Conservation (phyloP, 1,140 invertebrate genomes). For the Drosophila burlai region DNA sequence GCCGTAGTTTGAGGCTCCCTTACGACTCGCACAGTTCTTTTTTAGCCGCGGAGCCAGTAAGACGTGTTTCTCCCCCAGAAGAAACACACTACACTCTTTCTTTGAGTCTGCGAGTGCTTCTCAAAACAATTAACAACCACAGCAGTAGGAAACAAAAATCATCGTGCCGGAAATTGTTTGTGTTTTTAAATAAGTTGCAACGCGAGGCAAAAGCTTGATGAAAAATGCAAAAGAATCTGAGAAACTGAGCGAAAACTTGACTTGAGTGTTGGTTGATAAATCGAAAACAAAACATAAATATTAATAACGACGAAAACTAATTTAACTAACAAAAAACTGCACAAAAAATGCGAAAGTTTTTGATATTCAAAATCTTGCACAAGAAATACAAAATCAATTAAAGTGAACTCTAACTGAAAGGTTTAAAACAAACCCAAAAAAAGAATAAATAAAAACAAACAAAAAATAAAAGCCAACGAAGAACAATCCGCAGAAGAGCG, state of each 20-base stretch:
- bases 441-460: conserved; percentile 12
- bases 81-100: conserved; percentile 43
- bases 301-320: conserved; percentile 49
- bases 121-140: conserved; percentile 37
- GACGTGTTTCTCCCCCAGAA: conserved; percentile 78
- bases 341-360: conserved; percentile 74
- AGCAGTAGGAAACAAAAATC: conserved; percentile 23
- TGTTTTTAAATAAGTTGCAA: conserved; percentile 76
- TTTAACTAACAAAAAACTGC: conserved; percentile 34
- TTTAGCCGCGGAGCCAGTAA: conserved; percentile 84
- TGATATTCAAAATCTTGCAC: conserved; percentile 76
- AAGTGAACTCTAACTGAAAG: conserved; percentile 60
- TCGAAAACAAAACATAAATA: conserved; percentile 1
- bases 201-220: conserved; percentile 54
- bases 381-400: conserved; percentile 81
- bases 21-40: conserved; percentile 61
- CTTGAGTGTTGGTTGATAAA: conserved; percentile 47
- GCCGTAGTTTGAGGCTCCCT: conserved; percentile 58
- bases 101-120: conserved; percentile 79
- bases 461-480: conserved; percentile 33
- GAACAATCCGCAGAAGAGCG: conserved; percentile 40
- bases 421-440: conserved; percentile 28
- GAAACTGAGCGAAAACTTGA: conserved; percentile 45
- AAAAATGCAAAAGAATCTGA: conserved; percentile 73
- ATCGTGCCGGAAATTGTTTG: conserved; percentile 48